These are phyloP conservation scores for Epiblema foenella DNA, from an alignment of 2,888 invertebrate genomes.

Conservation along the genomic window DNA sequence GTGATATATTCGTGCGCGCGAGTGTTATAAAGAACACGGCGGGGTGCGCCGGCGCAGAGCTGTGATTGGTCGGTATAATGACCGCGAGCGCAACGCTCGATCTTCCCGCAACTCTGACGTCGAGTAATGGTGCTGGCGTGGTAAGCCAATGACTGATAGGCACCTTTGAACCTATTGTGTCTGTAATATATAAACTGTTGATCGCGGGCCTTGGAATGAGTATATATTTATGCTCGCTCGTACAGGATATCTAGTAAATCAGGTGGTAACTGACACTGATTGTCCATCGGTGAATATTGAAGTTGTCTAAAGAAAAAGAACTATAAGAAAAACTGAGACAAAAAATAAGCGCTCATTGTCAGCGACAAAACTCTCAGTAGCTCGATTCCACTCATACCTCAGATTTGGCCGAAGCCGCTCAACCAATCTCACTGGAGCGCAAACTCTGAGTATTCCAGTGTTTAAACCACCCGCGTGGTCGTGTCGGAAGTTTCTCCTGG, in stretches of 20 bases:
- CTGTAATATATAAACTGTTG: slow-evolving; percentile 62
- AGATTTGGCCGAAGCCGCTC: too few relatives aligned
- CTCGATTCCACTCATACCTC: too few relatives aligned
- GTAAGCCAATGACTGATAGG: slow-evolving; percentile 81
- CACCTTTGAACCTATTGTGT: slow-evolving; percentile 75
- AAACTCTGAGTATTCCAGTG: too few relatives aligned
- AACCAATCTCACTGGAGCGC: too few relatives aligned
- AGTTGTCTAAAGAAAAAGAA: background rate
- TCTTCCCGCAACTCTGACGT: slow-evolving; percentile 67
- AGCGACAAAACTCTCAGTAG: too few relatives aligned
- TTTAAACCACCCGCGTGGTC: too few relatives aligned
- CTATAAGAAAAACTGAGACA: too few relatives aligned
- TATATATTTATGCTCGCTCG: slow-evolving; percentile 15
- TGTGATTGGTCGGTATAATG: slow-evolving; percentile 77
- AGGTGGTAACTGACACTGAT: background rate
- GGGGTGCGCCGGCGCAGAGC: slow-evolving; percentile 75
- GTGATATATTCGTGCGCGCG: slow-evolving; percentile 78
- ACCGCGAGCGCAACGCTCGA: slow-evolving; percentile 68
- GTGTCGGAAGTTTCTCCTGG: too few relatives aligned
- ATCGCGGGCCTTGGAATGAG: slow-evolving; percentile 23
- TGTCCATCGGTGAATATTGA: background rate
- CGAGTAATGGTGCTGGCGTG: slow-evolving; percentile 73
- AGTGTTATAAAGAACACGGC: slow-evolving; percentile 79
- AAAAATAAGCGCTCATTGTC: too few relatives aligned
- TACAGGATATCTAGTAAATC: slow-evolving; percentile 2